Conservation (phyloP, 2,113 vertebrate genomes). For the Pangasianodon hypophthalmus region DNA sequence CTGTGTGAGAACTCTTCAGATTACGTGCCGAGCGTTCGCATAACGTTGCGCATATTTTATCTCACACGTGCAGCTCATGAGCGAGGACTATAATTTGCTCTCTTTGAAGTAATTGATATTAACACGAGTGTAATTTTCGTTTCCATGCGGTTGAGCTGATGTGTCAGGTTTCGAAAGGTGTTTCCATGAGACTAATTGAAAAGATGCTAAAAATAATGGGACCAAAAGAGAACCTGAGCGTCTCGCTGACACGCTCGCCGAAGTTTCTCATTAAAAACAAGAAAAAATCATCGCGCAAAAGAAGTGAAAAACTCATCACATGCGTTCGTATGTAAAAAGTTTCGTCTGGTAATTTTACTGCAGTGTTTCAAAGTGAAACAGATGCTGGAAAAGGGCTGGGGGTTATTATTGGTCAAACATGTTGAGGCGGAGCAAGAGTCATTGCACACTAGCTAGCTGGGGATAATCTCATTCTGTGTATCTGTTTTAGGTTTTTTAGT, state of each 20-base stretch:
- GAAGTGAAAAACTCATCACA: not conserved
- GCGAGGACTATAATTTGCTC: slow-evolving; percentile 16
- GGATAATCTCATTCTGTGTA: too few relatives aligned
- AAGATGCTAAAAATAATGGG: slow-evolving; percentile 9
- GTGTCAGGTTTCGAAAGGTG: slow-evolving; percentile 28
- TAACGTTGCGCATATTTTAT: slow-evolving; percentile 6
- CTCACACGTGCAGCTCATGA: not conserved
- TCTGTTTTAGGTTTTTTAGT: not conserved
- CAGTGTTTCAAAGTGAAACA: not conserved
- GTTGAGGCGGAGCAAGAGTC: not conserved
- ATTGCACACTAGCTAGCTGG: not conserved
- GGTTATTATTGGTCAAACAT: not conserved
- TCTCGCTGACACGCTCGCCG: not conserved
- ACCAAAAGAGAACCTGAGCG: not conserved
- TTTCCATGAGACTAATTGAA: slow-evolving; percentile 14
- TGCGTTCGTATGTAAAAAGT: not conserved
- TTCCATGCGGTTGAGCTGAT: not conserved
- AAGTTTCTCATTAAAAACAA: not conserved
- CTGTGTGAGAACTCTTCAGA: slow-evolving; percentile 21
- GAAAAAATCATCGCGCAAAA: not conserved
- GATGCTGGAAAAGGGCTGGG: not conserved
- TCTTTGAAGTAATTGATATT: slow-evolving; percentile 31
- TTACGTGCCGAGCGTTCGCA: not conserved
- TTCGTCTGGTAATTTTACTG: not conserved
- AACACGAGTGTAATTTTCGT: slow-evolving; percentile 12